Evolutionary conservation across 2,113 vertebrate genomes (phyloP).

Genomic region (Balaeniceps rex): DNA sequence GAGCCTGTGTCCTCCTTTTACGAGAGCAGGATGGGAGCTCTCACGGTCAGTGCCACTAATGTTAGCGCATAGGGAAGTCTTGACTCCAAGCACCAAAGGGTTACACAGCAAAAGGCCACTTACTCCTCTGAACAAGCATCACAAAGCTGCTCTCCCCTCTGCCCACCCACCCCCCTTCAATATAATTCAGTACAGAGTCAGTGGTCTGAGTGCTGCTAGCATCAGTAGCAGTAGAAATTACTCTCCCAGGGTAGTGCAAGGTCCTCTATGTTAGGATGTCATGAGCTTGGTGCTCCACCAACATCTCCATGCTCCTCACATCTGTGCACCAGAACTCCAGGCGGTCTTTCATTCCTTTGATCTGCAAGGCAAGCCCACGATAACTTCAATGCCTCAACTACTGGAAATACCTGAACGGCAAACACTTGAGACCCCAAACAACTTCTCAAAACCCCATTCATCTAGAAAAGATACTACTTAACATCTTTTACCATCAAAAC

Average conservation of each 20-base stretch:
- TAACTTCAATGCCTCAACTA: neutral
- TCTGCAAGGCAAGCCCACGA: constrained; percentile 70
- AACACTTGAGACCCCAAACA: neutral
- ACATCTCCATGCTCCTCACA: constrained; percentile 95
- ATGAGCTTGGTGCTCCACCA: constrained; percentile 97
- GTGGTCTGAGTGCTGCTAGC: constrained; percentile 25
- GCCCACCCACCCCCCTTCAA: constrained; percentile 11
- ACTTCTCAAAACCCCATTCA: neutral
- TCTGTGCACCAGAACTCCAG: constrained; percentile 95
- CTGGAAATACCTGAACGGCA: neutral
- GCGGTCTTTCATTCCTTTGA: constrained; percentile 97
- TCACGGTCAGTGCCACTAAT: neutral
- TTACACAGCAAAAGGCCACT: constrained; percentile 52
- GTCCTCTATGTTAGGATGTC: constrained; percentile 90
- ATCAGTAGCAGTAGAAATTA: neutral
- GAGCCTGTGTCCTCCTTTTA: neutral
- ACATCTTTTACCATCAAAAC: neutral
- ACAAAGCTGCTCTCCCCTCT: neutral
- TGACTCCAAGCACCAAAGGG: constrained; percentile 56
- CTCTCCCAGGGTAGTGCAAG: neutral
- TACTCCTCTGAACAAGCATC: neutral
- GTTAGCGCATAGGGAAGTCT: neutral
- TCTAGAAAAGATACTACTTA: too few relatives aligned
- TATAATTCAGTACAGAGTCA: constrained; percentile 29
- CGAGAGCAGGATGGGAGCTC: neutral